Percentiles rank a stretch among this genome's conserved stretches.
These are phyloP conservation scores for Paratrypauchen microcephalus DNA, from an alignment of 2,797 vertebrate genomes.

Conservation along the genomic window DNA sequence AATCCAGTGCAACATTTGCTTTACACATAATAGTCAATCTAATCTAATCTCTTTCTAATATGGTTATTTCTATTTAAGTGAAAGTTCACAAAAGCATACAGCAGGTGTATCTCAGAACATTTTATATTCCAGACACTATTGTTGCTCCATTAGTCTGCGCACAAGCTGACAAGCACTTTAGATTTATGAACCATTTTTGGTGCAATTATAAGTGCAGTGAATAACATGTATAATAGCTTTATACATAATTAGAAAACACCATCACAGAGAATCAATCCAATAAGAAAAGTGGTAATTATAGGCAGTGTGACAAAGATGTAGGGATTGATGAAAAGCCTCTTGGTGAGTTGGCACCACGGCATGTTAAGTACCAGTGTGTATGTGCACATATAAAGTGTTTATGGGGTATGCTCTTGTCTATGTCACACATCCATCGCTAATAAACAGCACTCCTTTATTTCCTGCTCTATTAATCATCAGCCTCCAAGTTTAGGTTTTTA, in stretches of 20 bases:
- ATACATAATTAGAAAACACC: constrained; percentile 52
- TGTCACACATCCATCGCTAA: constrained; percentile 48
- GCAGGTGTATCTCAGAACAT: background rate
- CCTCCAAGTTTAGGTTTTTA: constrained; percentile 58
- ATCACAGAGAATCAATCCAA: constrained; percentile 51
- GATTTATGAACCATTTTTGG: constrained; percentile 43
- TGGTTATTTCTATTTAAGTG: background rate
- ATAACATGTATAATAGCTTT: constrained; percentile 37
- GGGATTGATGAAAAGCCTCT: constrained; percentile 49
- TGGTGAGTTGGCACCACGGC: constrained; percentile 31
- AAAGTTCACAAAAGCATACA: background rate
- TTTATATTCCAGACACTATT: background rate
- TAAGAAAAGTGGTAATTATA: constrained; percentile 38
- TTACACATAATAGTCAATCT: background rate
- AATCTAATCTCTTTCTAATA: background rate
- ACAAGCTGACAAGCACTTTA: constrained; percentile 25
- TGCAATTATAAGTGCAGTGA: constrained; percentile 43
- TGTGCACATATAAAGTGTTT: constrained; percentile 9
- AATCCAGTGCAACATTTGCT: background rate
- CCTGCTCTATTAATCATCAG: constrained; percentile 63
- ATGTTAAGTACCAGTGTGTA: constrained; percentile 13
- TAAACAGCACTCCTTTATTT: constrained; percentile 54
- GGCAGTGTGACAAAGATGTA: constrained; percentile 49
- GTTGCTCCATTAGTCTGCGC: constrained; percentile 24
- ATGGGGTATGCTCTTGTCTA: constrained; percentile 21